A percentile compares a stretch with the other conserved stretches of the same genome.
These are phyloP conservation scores for Propithecus perrieri DNA, from an alignment of 2,797 vertebrate genomes.

Conservation along the genomic window DNA sequence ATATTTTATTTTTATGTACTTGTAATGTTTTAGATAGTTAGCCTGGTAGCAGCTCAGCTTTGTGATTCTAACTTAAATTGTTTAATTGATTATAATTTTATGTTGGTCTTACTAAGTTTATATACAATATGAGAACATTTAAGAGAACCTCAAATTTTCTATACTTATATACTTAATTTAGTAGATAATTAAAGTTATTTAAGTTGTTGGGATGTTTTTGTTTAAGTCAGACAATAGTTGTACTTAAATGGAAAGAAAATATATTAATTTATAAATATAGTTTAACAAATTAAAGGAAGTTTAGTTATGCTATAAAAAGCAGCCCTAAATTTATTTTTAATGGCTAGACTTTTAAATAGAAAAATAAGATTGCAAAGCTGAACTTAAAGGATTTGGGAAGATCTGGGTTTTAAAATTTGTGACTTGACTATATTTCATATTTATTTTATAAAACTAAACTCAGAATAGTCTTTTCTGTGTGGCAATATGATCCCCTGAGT, in stretches of 20 bases:
- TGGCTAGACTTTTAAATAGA: constrained; percentile 13
- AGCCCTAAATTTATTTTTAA: constrained; percentile 36
- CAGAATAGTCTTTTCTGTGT: not conserved
- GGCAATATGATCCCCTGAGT: not conserved
- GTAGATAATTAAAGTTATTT: not conserved
- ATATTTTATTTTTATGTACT: not conserved
- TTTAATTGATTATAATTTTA: not conserved
- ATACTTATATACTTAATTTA: not conserved
- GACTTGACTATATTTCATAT: not conserved
- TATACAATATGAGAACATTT: not conserved
- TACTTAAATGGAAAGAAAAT: constrained; percentile 40
- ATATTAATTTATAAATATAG: not conserved
- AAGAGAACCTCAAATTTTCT: not conserved
- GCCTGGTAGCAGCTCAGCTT: constrained; percentile 4
- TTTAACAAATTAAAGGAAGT: constrained; percentile 12
- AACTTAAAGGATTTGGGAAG: not conserved
- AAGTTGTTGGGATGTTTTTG: constrained; percentile 12
- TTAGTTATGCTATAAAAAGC: constrained; percentile 5
- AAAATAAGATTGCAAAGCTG: constrained; percentile 30
- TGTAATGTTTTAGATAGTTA: not conserved
- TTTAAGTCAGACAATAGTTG: not conserved
- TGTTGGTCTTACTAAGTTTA: not conserved
- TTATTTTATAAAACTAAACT: constrained; percentile 20
- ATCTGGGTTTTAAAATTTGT: not conserved
- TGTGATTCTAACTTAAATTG: not conserved